Percentiles rank a stretch among this genome's conserved stretches.
Conservation (phyloP, 2,113 vertebrate genomes). For the Dendrocopos noguchii region DNA sequence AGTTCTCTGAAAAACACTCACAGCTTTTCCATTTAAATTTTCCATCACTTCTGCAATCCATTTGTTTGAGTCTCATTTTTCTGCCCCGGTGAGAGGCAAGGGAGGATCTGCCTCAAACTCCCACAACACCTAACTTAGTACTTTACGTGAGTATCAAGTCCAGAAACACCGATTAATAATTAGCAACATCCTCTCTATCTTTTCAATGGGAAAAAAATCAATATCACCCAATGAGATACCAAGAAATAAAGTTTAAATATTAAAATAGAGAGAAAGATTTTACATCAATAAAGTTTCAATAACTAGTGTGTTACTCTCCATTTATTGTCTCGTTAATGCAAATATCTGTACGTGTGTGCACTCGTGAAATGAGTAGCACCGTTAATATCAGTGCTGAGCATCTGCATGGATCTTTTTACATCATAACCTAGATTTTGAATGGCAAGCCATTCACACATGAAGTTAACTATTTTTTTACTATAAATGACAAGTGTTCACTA, state of each 20-base stretch:
- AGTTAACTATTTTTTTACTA: neutral
- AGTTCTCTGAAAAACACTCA: too few relatives aligned
- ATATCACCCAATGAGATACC: neutral
- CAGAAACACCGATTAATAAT: neutral
- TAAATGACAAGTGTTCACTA: neutral
- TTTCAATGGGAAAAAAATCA: neutral
- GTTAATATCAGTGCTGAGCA: neutral
- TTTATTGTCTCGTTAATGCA: neutral
- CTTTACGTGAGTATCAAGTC: neutral
- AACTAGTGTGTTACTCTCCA: neutral
- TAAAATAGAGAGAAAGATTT: accelerated
- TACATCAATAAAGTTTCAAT: neutral
- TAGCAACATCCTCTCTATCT: neutral
- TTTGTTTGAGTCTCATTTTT: too few relatives aligned
- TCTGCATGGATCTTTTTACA: neutral
- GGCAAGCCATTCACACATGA: neutral
- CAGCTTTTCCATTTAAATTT: too few relatives aligned
- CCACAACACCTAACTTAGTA: neutral
- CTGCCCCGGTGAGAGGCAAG: too few relatives aligned
- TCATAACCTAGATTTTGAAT: neutral
- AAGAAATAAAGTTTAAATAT: neutral
- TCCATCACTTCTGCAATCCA: too few relatives aligned
- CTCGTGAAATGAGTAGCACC: neutral
- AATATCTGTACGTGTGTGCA: neutral
- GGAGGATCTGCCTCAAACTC: too few relatives aligned